Conservation (phyloP, 2,797 vertebrate genomes). For the Megaceryle alcyon region DNA sequence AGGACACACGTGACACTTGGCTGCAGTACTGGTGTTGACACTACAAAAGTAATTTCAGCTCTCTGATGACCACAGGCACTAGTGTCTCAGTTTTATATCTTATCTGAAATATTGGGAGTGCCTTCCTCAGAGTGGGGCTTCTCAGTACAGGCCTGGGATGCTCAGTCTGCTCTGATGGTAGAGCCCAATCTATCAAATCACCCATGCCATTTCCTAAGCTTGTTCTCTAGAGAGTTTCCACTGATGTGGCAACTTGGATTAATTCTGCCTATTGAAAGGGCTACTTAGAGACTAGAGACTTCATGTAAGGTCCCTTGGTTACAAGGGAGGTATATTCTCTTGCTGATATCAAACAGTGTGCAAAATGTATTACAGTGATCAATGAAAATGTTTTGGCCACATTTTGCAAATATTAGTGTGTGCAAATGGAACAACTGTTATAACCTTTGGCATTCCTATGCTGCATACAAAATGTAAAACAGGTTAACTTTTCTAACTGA, state of each 20-base stretch:
- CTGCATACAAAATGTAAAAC: background rate
- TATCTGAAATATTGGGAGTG: background rate
- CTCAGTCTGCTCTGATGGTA: background rate
- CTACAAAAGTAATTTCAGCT: background rate
- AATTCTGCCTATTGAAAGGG: background rate
- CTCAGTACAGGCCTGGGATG: background rate
- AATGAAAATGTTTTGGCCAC: background rate
- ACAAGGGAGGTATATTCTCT: background rate
- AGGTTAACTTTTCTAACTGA: background rate
- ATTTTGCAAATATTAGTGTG: background rate
- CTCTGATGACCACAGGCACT: background rate
- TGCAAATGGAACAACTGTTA: background rate
- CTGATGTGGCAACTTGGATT: background rate
- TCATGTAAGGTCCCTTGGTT: background rate
- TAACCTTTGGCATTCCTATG: background rate
- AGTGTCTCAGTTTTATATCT: background rate
- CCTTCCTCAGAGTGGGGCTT: background rate
- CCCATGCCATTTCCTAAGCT: background rate
- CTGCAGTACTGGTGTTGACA: background rate
- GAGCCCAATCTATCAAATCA: background rate
- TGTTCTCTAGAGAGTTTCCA: background rate
- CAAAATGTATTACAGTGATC: background rate
- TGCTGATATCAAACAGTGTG: background rate
- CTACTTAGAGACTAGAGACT: background rate
- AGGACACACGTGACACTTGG: background rate